phyloP scores from a whole-genome alignment of 2,888 invertebrate genomes.

The Polymixis lichenea region DNA sequence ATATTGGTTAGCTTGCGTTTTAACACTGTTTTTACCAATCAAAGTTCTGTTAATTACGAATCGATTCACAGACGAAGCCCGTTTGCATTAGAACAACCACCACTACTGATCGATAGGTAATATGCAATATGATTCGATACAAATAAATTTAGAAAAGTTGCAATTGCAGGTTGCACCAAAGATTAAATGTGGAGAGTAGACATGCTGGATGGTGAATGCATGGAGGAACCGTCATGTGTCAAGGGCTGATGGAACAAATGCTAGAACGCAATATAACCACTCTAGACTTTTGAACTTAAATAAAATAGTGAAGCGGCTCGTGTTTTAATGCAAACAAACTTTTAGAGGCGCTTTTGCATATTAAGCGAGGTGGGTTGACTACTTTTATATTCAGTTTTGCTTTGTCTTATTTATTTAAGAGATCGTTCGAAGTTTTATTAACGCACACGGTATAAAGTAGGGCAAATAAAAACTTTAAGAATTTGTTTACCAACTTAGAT shows the following conservation, averaged over 20 bases:
- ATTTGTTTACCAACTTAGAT: slow-evolving; percentile 80
- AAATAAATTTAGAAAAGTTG: slow-evolving; percentile 62
- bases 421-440: slow-evolving; percentile 71
- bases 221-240: slow-evolving; percentile 77
- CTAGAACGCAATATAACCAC: slow-evolving; percentile 90
- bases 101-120: slow-evolving; percentile 72
- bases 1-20: slow-evolving; percentile 90
- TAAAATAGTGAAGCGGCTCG: slow-evolving; percentile 91
- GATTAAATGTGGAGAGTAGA: slow-evolving; percentile 76
- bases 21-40: slow-evolving; percentile 84
- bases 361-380: slow-evolving; percentile 91
- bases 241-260: slow-evolving; percentile 86
- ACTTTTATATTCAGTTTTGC: slow-evolving; percentile 89
- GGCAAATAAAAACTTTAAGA: slow-evolving; percentile 76
- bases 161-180: slow-evolving; percentile 81
- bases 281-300: slow-evolving; percentile 89
- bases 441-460: slow-evolving; percentile 75
- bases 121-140: slow-evolving; percentile 41
- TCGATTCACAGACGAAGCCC: slow-evolving; percentile 83
- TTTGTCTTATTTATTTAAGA: slow-evolving; percentile 86
- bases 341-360: slow-evolving; percentile 91
- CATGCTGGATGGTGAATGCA: slow-evolving; percentile 84
- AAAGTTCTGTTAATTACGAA: slow-evolving; percentile 72
- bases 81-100: slow-evolving; percentile 90
- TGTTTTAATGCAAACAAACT: slow-evolving; percentile 91